Evolutionary conservation across 2,888 invertebrate species (phyloP).

Genomic region (Leptopilina myrica): DNA sequence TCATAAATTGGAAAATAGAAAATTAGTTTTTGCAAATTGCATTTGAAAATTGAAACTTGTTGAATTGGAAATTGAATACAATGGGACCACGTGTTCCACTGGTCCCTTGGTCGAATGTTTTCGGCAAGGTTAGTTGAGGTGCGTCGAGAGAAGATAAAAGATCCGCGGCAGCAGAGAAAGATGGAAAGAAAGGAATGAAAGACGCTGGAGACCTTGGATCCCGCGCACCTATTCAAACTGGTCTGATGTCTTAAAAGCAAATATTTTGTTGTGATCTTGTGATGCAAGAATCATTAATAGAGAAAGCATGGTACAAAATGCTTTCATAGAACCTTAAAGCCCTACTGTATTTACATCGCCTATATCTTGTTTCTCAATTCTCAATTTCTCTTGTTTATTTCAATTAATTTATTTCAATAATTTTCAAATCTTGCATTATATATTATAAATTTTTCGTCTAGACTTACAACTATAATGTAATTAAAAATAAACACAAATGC

Average conservation of each 20-base stretch:
- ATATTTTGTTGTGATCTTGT: slow-evolving; percentile 72
- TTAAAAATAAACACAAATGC: not conserved
- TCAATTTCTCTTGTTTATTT: no score
- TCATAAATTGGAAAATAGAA: not conserved
- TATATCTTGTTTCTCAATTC: no score
- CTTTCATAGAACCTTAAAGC: no score
- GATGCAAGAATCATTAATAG: slow-evolving; percentile 69
- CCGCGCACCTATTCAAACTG: slow-evolving; percentile 74
- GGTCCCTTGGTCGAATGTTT: slow-evolving; percentile 71
- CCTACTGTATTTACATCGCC: no score
- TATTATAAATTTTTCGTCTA: no score
- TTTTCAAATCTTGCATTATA: no score
- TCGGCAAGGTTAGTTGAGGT: slow-evolving; percentile 67
- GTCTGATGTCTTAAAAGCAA: slow-evolving; percentile 66
- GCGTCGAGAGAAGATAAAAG: slow-evolving; percentile 67
- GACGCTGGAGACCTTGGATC: slow-evolving; percentile 67
- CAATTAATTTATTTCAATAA: no score
- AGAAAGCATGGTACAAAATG: slow-evolving; percentile 40
- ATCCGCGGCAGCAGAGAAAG: slow-evolving; percentile 64
- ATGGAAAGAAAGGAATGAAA: slow-evolving; percentile 64
- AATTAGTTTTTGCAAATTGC: not conserved
- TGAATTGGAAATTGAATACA: slow-evolving; percentile 20
- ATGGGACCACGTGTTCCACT: slow-evolving; percentile 69
- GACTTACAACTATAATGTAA: not conserved
- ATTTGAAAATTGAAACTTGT: not conserved